These are phyloP conservation scores for Varecia variegata DNA, from an alignment of 2,797 vertebrate genomes.

Conservation along the genomic window DNA sequence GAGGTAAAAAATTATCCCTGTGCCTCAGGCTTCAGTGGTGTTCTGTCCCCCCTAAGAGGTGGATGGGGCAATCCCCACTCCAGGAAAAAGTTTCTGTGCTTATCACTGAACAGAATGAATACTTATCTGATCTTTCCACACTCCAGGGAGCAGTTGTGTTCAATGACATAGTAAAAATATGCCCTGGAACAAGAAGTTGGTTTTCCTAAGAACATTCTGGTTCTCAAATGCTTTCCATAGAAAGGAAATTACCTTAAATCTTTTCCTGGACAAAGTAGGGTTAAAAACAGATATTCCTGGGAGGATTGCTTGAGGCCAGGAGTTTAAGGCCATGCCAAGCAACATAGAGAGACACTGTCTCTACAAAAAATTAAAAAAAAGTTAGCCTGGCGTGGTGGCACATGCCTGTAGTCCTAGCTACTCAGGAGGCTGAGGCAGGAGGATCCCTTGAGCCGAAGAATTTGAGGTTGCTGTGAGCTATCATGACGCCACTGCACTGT, in stretches of 20 bases:
- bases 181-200: background rate
- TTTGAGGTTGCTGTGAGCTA: too few species aligned
- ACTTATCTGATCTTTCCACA: background rate
- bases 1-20: background rate
- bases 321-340: too few species aligned
- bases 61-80: background rate
- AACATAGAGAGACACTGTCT: too few species aligned
- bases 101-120: background rate
- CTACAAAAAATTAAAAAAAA: too few species aligned
- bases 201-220: background rate
- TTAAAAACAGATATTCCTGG: conserved; percentile 8
- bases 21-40: background rate
- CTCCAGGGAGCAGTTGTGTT: background rate
- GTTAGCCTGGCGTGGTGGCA: too few species aligned
- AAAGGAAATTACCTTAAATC: background rate
- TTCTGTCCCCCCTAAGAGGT: background rate
- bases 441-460: too few species aligned
- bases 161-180: background rate
- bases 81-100: background rate
- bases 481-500: too few species aligned
- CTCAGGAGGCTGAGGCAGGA: too few species aligned
- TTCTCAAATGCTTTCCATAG: background rate
- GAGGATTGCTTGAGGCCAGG: too few species aligned
- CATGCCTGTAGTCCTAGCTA: too few species aligned
- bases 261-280: background rate